These are phyloP conservation scores for Orcinus orca DNA, from an alignment of 2,113 vertebrate species.

Conservation along the genomic window DNA sequence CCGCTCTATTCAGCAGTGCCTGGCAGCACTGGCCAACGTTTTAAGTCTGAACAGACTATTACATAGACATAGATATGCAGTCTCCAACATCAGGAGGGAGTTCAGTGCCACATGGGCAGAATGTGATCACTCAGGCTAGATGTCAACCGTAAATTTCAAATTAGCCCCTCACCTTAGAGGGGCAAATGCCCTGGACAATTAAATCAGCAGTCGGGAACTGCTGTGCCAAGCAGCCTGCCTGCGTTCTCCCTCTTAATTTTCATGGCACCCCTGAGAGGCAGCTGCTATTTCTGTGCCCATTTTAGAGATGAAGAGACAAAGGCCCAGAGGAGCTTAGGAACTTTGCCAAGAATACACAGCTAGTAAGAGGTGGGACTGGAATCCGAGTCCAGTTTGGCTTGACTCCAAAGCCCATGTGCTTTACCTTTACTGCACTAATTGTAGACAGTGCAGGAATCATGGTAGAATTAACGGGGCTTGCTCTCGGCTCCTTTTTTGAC, in stretches of 20 bases:
- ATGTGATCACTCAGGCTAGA: neutral
- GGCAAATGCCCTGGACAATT: neutral
- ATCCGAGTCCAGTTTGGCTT: neutral
- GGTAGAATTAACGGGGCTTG: neutral
- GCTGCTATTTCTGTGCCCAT: neutral
- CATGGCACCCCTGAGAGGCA: neutral
- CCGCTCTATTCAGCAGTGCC: neutral
- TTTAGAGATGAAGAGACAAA: constrained; percentile 8
- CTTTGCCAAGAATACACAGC: neutral
- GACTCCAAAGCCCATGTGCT: neutral
- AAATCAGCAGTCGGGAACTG: neutral
- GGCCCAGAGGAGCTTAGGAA: neutral
- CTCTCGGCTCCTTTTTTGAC: neutral
- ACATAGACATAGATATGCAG: neutral
- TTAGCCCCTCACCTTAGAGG: neutral
- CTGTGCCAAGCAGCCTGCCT: neutral
- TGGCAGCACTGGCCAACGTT: neutral
- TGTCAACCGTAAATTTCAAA: neutral
- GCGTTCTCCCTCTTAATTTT: neutral
- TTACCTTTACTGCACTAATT: neutral
- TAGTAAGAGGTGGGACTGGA: neutral
- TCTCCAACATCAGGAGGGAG: neutral
- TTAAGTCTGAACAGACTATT: neutral
- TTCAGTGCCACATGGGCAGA: neutral
- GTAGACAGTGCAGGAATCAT: neutral